These are phyloP conservation scores for Lepidurus packardi DNA, from an alignment of 1,140 invertebrate genomes.

Conservation along the genomic window DNA sequence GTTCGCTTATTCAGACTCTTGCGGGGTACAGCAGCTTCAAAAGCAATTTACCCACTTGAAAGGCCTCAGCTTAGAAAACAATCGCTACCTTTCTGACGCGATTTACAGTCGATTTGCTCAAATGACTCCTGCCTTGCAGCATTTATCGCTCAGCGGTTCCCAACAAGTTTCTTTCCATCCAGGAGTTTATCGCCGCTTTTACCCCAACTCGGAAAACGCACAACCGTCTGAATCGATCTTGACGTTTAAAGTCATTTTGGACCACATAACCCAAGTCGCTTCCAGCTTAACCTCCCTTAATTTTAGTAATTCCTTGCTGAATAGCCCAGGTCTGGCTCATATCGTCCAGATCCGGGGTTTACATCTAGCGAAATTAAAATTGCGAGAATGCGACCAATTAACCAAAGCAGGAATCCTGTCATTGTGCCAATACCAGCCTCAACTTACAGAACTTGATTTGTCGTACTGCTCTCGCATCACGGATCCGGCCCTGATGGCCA, in stretches of 20 bases:
- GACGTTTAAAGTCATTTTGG: conserved; percentile 60
- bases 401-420: conserved; percentile 54
- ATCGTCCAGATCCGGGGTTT: conserved; percentile 52
- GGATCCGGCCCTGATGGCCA: conserved; percentile 53
- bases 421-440: conserved; percentile 53
- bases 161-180: conserved; percentile 60
- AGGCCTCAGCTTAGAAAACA: conserved; percentile 55
- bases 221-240: conserved; percentile 59
- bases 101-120: conserved; percentile 58
- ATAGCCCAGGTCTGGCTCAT: conserved; percentile 52
- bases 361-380: conserved; percentile 51
- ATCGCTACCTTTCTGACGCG: conserved; percentile 64
- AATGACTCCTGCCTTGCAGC: conserved; percentile 53
- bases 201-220: conserved; percentile 48
- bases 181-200: conserved; percentile 58
- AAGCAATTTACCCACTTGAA: conserved; percentile 53
- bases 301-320: conserved; percentile 60
- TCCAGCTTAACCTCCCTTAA: conserved; percentile 53
- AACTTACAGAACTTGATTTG: conserved; percentile 55
- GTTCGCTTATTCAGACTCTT: conserved; percentile 53
- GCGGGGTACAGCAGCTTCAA: conserved; percentile 44
- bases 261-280: conserved; percentile 52
- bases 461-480: conserved; percentile 57
- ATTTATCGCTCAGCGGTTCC: conserved; percentile 57
- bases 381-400: conserved; percentile 60